Evolutionary conservation across 1,140 invertebrate species (phyloP).

Genomic region (Drosophila santomea): DNA sequence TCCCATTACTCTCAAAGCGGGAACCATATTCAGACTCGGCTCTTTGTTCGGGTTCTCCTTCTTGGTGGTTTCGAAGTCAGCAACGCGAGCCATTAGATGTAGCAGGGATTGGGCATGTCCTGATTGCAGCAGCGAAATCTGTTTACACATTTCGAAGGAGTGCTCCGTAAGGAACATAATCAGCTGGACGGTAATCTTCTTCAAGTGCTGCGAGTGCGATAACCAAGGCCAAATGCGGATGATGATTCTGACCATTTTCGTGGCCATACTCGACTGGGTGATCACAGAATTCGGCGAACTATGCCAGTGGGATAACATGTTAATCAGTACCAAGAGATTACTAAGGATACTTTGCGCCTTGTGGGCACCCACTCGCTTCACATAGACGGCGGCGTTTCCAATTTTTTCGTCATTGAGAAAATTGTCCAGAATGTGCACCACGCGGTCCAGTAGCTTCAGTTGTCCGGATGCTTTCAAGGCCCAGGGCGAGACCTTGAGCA

Average conservation of each 20-base stretch:
- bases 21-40: constrained; percentile 7
- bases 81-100: constrained; percentile 62
- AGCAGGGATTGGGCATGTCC: constrained; percentile 64
- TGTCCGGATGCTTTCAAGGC: constrained; percentile 35
- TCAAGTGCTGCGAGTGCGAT: constrained; percentile 60
- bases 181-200: constrained; percentile 51
- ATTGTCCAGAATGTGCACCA: constrained; percentile 42
- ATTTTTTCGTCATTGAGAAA: constrained; percentile 58
- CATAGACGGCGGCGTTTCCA: constrained; percentile 57
- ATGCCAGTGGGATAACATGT: constrained; percentile 68
- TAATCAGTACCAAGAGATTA: constrained; percentile 62
- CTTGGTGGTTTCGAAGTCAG: constrained; percentile 65
- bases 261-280: constrained; percentile 36
- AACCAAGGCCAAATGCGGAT: constrained; percentile 75
- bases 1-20: constrained; percentile 58
- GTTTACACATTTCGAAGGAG: constrained; percentile 72
- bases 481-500: constrained; percentile 50
- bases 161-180: constrained; percentile 66
- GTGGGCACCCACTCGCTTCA: constrained; percentile 73
- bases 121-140: constrained; percentile 38
- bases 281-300: constrained; percentile 44
- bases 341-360: constrained; percentile 58
- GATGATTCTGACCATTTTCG: constrained; percentile 29
- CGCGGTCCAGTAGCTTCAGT: constrained; percentile 41
- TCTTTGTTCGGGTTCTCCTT: constrained; percentile 26